These are phyloP conservation scores for Campoplex nolae DNA, from an alignment of 2,888 invertebrate species.

Conservation along the genomic window DNA sequence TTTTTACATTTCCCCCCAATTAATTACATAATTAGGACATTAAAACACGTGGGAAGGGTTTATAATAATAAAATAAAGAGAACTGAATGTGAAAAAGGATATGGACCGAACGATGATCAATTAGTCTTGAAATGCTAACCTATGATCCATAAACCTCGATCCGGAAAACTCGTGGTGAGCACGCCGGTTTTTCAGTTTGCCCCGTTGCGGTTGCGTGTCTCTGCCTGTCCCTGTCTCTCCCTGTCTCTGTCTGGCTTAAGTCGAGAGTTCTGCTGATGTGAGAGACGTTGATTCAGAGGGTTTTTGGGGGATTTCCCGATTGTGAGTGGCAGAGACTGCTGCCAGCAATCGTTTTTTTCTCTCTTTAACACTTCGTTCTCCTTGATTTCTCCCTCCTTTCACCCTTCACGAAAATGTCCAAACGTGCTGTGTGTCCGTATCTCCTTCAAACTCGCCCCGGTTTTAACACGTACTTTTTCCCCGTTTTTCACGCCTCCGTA, in stretches of 20 bases:
- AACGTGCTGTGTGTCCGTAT: slow-evolving; percentile 19
- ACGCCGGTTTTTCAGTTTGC: slow-evolving; percentile 64
- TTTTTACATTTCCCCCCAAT: background rate
- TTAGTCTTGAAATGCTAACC: slow-evolving; percentile 77
- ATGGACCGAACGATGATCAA: slow-evolving; percentile 37
- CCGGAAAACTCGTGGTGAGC: slow-evolving; percentile 73
- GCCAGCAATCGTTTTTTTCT: slow-evolving; percentile 12
- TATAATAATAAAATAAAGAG: background rate
- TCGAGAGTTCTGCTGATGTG: slow-evolving; percentile 17
- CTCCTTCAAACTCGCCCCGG: slow-evolving; percentile 30
- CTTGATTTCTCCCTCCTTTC: slow-evolving; percentile 8
- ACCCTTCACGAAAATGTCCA: slow-evolving; percentile 28
- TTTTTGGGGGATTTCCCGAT: slow-evolving; percentile 40
- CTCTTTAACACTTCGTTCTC: slow-evolving; percentile 19
- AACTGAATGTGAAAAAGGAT: background rate
- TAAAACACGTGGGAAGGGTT: background rate
- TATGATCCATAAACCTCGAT: slow-evolving; percentile 82
- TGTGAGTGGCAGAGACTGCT: slow-evolving; percentile 19
- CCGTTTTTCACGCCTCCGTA: background rate
- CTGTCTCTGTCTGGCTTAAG: slow-evolving; percentile 30
- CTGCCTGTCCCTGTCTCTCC: slow-evolving; percentile 33
- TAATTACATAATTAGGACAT: background rate
- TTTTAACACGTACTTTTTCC: slow-evolving; percentile 24
- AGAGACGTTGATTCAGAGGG: slow-evolving; percentile 42
- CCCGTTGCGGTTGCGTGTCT: slow-evolving; percentile 60